Evolutionary conservation across 2,113 vertebrate species (phyloP), one percentile per base, ranked within the genome.

Genomic region (Chaetorhynchus papuensis): DNA sequence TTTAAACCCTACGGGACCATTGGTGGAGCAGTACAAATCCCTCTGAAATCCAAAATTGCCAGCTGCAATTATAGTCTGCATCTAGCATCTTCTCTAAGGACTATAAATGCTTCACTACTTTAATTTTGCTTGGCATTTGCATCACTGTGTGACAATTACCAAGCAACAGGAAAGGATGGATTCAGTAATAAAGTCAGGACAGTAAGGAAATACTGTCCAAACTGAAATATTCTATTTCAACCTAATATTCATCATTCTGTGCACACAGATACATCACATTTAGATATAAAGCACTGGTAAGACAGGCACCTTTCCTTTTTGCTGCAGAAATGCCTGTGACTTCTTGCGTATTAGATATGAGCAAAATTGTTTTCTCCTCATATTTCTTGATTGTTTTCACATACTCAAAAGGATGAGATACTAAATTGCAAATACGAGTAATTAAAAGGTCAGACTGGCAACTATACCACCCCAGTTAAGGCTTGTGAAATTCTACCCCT

Each of bases 1-100:
- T 97, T 96, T 89, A 87, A 97, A 89, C 57, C 15, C 6, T 45
- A 59, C 39, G 61, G 70, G 28, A 65, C 26, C 82, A 96, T 91
- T 96, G 87, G 87, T 84, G 45, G 77, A 95, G 81, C 50, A 84
- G 53, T 54, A 89, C 71, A 96, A 92, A 89, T 94, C 47, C 84
- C 92, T 83, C 66, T 91, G 92, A 95, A 96, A 96, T 80, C 87
- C 83, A 86, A 93, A 97, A 93, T 21, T 90, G 82, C 85, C 83
- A 95, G 65, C 71, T 94, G 81, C 94, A 96, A 95, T 96, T 79
- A 79, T 19, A 93, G 68, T 81, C 90, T 68, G 60, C 81, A 85
- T 94, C 85, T 92, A 91, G 77, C 52, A 79, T 94, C 78, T 84
- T 94, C 94, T 81, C 70, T 37, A 69, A 95, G 77, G 94, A 93